Evolutionary conservation across 2,797 vertebrate genomes (phyloP), one percentile per base, ranked within the genome.

Genomic region (Crypturellus tataupa): DNA sequence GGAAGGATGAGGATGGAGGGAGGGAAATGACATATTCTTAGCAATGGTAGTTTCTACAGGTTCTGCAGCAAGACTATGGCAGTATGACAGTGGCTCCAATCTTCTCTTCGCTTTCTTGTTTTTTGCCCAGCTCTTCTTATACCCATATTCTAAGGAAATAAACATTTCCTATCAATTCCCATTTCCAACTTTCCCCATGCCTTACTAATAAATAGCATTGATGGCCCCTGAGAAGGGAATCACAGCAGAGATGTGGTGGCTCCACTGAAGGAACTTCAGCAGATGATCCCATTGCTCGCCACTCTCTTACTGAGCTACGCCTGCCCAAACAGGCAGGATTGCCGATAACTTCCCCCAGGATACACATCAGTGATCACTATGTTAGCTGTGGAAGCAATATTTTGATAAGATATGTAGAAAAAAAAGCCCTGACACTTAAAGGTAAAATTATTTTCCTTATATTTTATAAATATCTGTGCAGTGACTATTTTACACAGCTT

Each of bases 281-380:
- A 8, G 1, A 5, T 31, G 0, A 1, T 31, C 56, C 67, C n/a
- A 8, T 35, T 73, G 2, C 47, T 63, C 11, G 42, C 49, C 49
- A 7, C 6, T 46, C 24, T 55, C 27, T 25, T 31, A 24, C 46
- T 12, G n/a, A 64, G 46, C 46, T 70, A 40, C 6, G 3, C 23
- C 46, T 21, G 40, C 37, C 11, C 16, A 42, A 39, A 44, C 42
- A 49, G 68, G 39, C 42, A 53, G 56, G 56, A 79, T 20, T 25
- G 39, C 39, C 20, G 83, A 9, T 70, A n/a, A 21, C 23, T 42
- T 44, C 39, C 53, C 17, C 3, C 1, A 31, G 9, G 29, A 55
- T 55, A 55, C 33, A 21, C 27, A 24, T 12, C 67, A 8, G 51
- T 4, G 39, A 39, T 46, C 9, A 23, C 56, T 27, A 2, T 5